phyloP scores from a whole-genome alignment of 2,888 invertebrate species.

The Papilio demoleus region DNA sequence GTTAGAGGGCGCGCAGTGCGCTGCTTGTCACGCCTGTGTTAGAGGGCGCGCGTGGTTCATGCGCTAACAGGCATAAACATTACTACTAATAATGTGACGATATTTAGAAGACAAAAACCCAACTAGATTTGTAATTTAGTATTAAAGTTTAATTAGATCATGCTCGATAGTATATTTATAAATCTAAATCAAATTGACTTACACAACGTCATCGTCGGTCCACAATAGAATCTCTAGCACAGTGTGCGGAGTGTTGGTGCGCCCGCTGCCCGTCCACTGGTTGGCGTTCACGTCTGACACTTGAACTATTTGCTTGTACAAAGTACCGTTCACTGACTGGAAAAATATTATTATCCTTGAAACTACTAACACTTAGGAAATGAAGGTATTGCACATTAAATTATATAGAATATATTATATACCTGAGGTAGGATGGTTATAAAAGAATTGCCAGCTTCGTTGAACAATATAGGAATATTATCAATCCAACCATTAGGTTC shows the following conservation, averaged over 20 bases:
- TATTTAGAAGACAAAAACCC: too few relatives aligned
- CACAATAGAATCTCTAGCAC: conserved; percentile 90
- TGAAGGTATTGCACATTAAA: too few relatives aligned
- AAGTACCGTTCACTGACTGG: conserved; percentile 80
- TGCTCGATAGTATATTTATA: too few relatives aligned
- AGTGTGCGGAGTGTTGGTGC: conserved; percentile 76
- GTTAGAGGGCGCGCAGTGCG: too few relatives aligned
- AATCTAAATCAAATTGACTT: conserved; percentile 62
- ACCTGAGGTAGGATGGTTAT: conserved; percentile 89
- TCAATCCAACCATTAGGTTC: conserved; percentile 90
- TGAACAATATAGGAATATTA: conserved; percentile 88
- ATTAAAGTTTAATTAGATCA: too few relatives aligned
- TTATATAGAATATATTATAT: too few relatives aligned
- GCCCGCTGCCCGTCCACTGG: conserved; percentile 61
- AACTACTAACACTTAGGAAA: too few relatives aligned
- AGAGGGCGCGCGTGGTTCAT: too few relatives aligned
- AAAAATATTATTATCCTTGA: conserved; percentile 43
- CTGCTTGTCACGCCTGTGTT: too few relatives aligned
- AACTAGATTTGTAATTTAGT: too few relatives aligned
- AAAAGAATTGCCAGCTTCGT: conserved; percentile 86
- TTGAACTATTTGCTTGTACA: conserved; percentile 87
- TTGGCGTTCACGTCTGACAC: conserved; percentile 65
- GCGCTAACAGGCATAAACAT: too few relatives aligned
- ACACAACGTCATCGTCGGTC: conserved; percentile 88
- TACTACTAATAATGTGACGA: too few relatives aligned